These are phyloP conservation scores for Sarcophaga subvicina DNA, from an alignment of 2,888 invertebrate species.

Conservation along the genomic window DNA sequence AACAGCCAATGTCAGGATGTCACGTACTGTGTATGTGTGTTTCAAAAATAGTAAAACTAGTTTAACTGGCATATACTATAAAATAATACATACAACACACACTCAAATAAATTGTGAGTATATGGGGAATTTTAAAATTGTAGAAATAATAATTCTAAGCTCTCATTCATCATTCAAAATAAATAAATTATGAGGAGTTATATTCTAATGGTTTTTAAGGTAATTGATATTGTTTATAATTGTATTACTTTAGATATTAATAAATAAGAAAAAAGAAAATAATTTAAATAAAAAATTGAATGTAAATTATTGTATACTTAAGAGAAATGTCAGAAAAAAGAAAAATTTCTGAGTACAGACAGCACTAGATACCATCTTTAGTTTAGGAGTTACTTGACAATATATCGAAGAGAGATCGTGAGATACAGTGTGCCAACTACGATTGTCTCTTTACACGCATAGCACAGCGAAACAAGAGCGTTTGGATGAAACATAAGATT, in stretches of 20 bases:
- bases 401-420: too few relatives aligned
- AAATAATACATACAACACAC: not conserved
- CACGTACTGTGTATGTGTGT: not conserved
- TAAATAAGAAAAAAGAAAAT: not conserved
- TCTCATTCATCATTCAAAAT: not conserved
- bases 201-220: not conserved
- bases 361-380: too few relatives aligned
- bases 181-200: not conserved
- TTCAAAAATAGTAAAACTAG: not conserved
- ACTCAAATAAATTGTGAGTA: not conserved
- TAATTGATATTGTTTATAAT: not conserved
- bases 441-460: too few relatives aligned
- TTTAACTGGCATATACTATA: not conserved
- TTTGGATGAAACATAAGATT: too few relatives aligned
- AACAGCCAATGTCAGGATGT: conserved; percentile 5
- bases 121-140: not conserved
- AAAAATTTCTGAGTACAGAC: too few relatives aligned
- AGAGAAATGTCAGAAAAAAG: too few relatives aligned
- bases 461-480: too few relatives aligned
- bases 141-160: not conserved
- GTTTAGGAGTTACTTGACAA: too few relatives aligned
- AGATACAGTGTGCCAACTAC: too few relatives aligned
- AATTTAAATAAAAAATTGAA: not conserved
- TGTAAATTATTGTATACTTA: too few relatives aligned
- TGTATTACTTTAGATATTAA: too few relatives aligned